Evolutionary conservation across 2,113 vertebrate species (phyloP).

Genomic region (Cinclus mexicanus): DNA sequence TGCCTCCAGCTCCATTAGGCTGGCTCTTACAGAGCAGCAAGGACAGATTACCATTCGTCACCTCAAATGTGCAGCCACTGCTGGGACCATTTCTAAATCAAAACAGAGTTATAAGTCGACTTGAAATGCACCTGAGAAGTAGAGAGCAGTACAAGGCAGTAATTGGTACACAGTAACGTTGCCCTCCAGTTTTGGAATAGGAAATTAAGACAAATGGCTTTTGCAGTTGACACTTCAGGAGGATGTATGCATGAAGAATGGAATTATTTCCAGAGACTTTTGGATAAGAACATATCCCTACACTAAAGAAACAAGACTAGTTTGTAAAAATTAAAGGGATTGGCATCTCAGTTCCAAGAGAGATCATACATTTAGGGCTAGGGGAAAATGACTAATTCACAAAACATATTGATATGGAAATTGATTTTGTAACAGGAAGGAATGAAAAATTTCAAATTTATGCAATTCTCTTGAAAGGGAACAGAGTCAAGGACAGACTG

Average conservation of each 20-base stretch:
- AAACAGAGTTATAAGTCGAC: not conserved
- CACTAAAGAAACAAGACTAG: not conserved
- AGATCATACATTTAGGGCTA: not conserved
- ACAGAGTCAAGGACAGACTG: not conserved
- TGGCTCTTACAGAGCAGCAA: not conserved
- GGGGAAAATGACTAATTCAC: not conserved
- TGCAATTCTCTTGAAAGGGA: not conserved
- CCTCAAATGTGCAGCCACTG: not conserved
- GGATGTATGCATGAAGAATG: not conserved
- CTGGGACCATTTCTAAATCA: not conserved
- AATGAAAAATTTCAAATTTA: not conserved
- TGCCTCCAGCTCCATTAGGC: not conserved
- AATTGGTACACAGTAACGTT: not conserved
- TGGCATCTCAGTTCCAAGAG: not conserved
- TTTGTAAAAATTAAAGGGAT: not conserved
- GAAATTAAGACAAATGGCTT: slow-evolving; percentile 7
- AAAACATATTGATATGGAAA: not conserved
- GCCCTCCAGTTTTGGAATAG: not conserved
- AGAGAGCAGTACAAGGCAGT: not conserved
- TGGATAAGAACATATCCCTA: not conserved
- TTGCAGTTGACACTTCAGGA: not conserved
- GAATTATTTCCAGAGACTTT: not conserved
- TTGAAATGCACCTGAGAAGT: not conserved
- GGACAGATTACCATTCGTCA: not conserved
- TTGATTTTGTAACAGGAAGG: not conserved